Evolutionary conservation across 2,888 invertebrate genomes (phyloP), one percentile per base, ranked within the genome.

Genomic region (Neelides folsomi): DNA sequence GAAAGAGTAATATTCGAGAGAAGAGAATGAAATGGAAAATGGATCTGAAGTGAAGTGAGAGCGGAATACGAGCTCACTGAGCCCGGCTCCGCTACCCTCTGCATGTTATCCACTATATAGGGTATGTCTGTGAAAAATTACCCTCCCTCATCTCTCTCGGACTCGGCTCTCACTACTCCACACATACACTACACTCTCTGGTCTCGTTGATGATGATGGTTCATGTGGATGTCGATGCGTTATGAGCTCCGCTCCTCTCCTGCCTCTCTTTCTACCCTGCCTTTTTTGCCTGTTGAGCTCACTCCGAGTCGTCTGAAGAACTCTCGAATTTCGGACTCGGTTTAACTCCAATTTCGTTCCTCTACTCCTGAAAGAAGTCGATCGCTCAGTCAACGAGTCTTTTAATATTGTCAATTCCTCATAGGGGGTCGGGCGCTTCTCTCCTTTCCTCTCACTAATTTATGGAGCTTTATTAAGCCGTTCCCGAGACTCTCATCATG

Each of bases 101-200:
- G 27, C 4, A 27, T 27, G 27, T 3, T 5, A 27, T 27, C 3
- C 7, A 27, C 27, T 27, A 7, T 27, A 27, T 27, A 27, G 45
- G 43, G 36, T 53, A 52, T 59, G 56, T 54, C 52, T 56, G 56
- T 59, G 56, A 60, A 60, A 58, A 60, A 60, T 58, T 60, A 55
- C 60, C 56, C 57, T 58, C 56, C 59, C 57, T 60, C 60, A 57
- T 58, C 50, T 49, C 49, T 49, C 47, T 48, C 50, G 50, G 54
- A 45, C 53, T 49, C 49, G 47, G 42, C 40, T 51, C 38, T 15
- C 42, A 39, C 51, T 56, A 40, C 51, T 47, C 10, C 37, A 38
- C 41, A 38, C 19, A 36, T 49, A 39, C 36, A 44, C 45, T 51
- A 34, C 49, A 19, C 40, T 40, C 48, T 55, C 10, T 49, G 52